phyloP scores from a whole-genome alignment of 2,113 vertebrate species.

The Diphyllodes magnificus region DNA sequence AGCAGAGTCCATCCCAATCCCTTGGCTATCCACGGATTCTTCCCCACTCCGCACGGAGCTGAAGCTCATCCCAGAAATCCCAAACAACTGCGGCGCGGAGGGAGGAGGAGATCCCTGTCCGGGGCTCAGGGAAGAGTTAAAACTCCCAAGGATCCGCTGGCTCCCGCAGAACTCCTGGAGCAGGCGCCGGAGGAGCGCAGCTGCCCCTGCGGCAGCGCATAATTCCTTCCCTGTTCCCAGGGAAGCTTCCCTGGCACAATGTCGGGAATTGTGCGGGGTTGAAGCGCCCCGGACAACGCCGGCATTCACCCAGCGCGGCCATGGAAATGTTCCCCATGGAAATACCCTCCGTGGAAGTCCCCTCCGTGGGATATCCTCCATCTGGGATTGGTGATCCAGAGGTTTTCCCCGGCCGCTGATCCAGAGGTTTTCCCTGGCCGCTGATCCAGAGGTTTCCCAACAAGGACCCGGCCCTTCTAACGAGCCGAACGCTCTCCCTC shows the following conservation, averaged over 20 bases:
- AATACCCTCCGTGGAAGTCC: neutral
- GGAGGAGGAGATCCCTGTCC: neutral
- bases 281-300: constrained; percentile 38
- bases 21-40: neutral
- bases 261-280: constrained; percentile 57
- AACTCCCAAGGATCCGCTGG: neutral
- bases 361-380: neutral
- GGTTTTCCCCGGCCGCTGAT: neutral
- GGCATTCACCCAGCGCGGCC: constrained; percentile 5
- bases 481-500: neutral
- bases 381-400: neutral
- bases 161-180: neutral
- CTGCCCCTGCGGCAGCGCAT: constrained; percentile 48
- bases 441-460: neutral
- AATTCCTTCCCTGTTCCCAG: constrained; percentile 69
- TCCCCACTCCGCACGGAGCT: neutral
- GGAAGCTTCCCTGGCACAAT: constrained; percentile 39
- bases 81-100: neutral
- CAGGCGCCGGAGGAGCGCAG: constrained; percentile 5
- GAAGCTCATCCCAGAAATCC: neutral
- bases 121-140: constrained; percentile 50
- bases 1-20: neutral
- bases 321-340: neutral
- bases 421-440: neutral
- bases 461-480: neutral